phyloP scores from a whole-genome alignment of 2,888 invertebrate species.

The Dryocosmus kuriphilus region DNA sequence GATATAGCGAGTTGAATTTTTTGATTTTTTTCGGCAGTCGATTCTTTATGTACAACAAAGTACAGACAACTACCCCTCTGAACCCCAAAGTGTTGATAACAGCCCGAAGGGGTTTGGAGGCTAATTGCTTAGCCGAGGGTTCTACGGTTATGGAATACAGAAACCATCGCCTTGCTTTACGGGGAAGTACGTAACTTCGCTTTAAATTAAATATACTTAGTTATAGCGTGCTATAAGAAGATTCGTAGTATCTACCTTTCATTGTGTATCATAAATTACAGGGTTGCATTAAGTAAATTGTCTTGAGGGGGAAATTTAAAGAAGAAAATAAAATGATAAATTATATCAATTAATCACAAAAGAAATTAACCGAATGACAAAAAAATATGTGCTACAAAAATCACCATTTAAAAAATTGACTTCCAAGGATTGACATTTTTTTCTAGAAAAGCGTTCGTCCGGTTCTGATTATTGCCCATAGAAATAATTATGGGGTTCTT shows the following conservation, averaged over 20 bases:
- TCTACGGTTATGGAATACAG: constrained; percentile 4
- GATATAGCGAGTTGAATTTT: not conserved
- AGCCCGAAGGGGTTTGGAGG: constrained; percentile 8
- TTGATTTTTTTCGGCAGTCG: not conserved
- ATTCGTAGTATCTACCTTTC: not conserved
- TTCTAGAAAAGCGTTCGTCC: no score
- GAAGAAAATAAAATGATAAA: not conserved
- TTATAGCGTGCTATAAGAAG: not conserved
- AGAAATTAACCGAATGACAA: not conserved
- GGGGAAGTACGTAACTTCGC: constrained; percentile 14
- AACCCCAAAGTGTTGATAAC: constrained; percentile 22
- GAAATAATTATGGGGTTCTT: no score
- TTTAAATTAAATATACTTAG: constrained; percentile 16
- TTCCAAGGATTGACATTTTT: no score
- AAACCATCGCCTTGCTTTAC: constrained; percentile 1
- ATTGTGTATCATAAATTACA: not conserved
- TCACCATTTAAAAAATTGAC: no score
- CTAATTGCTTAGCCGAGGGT: constrained; percentile 9
- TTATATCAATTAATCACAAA: not conserved
- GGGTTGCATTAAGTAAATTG: not conserved
- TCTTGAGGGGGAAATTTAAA: not conserved
- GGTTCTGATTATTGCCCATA: no score
- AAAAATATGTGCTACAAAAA: no score
- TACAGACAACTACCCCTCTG: constrained; percentile 13
- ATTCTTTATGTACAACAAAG: constrained; percentile 6